These are phyloP conservation scores for Ips typographus DNA, from an alignment of 1,140 invertebrate species.

Conservation along the genomic window DNA sequence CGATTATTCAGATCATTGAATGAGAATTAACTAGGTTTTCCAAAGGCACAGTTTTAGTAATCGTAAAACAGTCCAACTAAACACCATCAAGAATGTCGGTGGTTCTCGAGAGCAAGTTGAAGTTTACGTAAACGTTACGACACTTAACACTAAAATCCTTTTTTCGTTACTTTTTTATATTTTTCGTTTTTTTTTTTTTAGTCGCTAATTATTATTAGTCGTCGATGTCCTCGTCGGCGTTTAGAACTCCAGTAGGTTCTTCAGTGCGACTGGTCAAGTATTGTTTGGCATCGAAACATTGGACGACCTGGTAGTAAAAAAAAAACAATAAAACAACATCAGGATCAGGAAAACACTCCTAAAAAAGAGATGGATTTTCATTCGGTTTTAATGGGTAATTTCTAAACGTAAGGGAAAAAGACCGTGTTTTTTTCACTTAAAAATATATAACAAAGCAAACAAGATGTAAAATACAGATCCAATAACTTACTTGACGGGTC, in stretches of 20 bases:
- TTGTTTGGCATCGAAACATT: slow-evolving; percentile 49
- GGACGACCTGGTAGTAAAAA: slow-evolving; percentile 44
- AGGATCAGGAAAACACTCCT: no score
- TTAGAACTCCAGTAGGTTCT: slow-evolving; percentile 33
- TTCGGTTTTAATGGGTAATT: not conserved
- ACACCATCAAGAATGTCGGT: no score
- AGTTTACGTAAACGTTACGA: no score
- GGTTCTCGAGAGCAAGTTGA: no score
- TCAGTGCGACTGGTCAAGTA: slow-evolving; percentile 47
- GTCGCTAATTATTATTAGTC: slow-evolving; percentile 5
- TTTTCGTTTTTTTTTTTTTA: not conserved
- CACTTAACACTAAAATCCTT: no score
- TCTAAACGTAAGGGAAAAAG: not conserved
- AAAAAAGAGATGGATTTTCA: not conserved
- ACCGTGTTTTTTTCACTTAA: not conserved
- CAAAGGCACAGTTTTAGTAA: no score
- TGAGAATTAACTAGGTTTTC: no score
- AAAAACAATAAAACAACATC: not conserved
- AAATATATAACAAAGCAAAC: not conserved
- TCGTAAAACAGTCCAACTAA: no score
- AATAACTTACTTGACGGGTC: slow-evolving; percentile 54
- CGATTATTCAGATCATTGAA: no score
- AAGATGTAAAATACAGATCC: no score
- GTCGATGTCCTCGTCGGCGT: slow-evolving; percentile 23
- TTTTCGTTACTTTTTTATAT: no score